Evolutionary conservation across 2,888 invertebrate genomes (phyloP), one percentile per base, ranked within the genome.

Genomic region (Pristionchus arcanus): DNA sequence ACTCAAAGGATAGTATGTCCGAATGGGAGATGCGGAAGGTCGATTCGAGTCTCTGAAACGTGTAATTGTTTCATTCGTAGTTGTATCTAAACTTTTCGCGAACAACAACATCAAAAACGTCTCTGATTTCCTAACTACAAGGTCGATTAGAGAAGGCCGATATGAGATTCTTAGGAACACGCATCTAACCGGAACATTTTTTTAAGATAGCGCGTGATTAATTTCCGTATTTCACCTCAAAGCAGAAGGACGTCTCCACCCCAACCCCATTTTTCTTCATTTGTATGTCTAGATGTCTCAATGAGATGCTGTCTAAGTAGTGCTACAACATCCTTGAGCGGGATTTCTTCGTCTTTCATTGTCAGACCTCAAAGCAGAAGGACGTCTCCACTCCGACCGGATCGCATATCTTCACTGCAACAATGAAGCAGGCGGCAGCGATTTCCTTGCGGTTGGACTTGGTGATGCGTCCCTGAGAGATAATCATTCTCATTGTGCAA

Each of bases 361-460:
- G 42, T 91, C 93, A 90, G 96, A 98, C 98, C 97, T 98, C 98
- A 91, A 99, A 97, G 71, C 98, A 96, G 87, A 97, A 96, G 95
- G 97, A 97, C 91, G 99, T 96, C 90, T 97, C 96, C 92, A 97
- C 97, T 83, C 98, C 98, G 96, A 98, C 98, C 81, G 98, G 97
- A 95, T 99, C 99, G 95, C 98, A 99, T 94, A 99, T 96, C 96
- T 99, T 99, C 68, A 98, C 98, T 66, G 98, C 97, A 25, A 99
- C 96, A 90, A 99, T 96, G 90, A 99, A 96, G 95, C 98, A 98
- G 25, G 98, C 98, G 71, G 98, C 98, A 28, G 98, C 98, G 95
- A 98, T 98, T 90, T 98, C 96, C 96, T 98, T 99, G 83, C 99
- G 96, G 95, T 99, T 99, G 95, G 97, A 97, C 96, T 99, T 99